Percentiles rank a stretch among this genome's conserved stretches.
phyloP scores from a whole-genome alignment of 1,140 invertebrate species.

The Holotrichia oblita region DNA sequence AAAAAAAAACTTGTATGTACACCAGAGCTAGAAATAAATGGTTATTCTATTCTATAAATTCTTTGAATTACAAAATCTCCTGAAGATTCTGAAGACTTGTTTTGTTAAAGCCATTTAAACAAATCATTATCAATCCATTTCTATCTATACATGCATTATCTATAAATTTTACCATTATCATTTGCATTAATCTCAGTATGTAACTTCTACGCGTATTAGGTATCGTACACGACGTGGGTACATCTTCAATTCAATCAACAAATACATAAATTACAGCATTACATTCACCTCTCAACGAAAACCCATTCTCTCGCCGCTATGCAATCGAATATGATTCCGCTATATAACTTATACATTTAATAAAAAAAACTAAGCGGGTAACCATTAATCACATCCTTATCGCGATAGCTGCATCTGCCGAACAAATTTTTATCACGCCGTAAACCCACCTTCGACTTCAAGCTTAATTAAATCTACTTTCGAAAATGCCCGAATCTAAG shows the following conservation, averaged over 20 bases:
- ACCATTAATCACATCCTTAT: not conserved
- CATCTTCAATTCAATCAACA: not conserved
- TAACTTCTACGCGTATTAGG: no score
- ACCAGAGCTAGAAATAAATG: no score
- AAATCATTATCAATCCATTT: no score
- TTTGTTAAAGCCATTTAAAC: no score
- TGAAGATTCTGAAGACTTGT: no score
- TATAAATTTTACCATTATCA: no score
- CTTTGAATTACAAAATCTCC: no score
- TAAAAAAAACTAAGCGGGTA: not conserved
- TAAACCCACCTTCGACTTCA: slow-evolving; percentile 4
- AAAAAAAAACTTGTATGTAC: no score
- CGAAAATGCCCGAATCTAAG: slow-evolving; percentile 9
- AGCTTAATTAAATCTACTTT: slow-evolving; percentile 14
- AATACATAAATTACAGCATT: not conserved
- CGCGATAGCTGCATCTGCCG: not conserved
- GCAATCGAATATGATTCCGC: not conserved
- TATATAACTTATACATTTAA: not conserved
- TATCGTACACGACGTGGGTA: not conserved
- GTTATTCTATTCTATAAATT: no score
- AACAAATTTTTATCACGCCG: slow-evolving; percentile 10
- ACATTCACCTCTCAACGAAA: slow-evolving; percentile 7
- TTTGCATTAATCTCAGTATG: no score
- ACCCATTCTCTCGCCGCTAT: not conserved
- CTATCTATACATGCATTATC: no score